Percentiles rank a stretch among this genome's conserved stretches.
Evolutionary conservation across 2,888 invertebrate species (phyloP).

Genomic region (Muscina levida): DNA sequence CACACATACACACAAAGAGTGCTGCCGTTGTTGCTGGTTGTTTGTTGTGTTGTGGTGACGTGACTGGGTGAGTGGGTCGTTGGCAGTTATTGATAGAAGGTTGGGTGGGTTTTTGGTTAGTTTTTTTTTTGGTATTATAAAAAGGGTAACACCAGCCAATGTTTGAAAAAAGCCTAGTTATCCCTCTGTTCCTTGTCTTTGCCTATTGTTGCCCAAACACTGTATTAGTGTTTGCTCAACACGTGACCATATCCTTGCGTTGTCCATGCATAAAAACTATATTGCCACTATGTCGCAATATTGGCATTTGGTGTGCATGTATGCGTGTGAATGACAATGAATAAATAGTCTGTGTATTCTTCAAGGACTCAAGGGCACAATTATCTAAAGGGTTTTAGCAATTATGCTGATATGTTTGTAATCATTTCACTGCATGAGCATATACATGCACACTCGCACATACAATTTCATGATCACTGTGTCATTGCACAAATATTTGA

Average conservation of each 20-base stretch:
- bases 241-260: constrained; percentile 40
- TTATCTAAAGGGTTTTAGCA: constrained; percentile 67
- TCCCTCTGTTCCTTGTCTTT: background rate
- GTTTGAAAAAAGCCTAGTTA: background rate
- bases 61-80: background rate
- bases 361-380: constrained; percentile 60
- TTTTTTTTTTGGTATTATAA: background rate
- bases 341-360: constrained; percentile 4
- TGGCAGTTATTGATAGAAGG: background rate
- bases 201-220: background rate
- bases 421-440: too few species aligned
- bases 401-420: constrained; percentile 67
- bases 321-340: background rate
- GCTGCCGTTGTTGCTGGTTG: background rate
- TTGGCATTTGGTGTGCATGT: background rate
- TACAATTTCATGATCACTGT: too few species aligned
- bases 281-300: too few species aligned
- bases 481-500: too few species aligned
- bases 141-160: constrained; percentile 12
- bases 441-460: constrained; percentile 48
- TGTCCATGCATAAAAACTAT: too few species aligned
- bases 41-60: background rate
- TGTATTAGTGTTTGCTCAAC: constrained; percentile 36
- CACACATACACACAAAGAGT: too few species aligned
- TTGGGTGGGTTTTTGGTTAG: too few species aligned